Evolutionary conservation across 2,113 vertebrate species (phyloP).

Genomic region (Campylomormyrus numenius): DNA sequence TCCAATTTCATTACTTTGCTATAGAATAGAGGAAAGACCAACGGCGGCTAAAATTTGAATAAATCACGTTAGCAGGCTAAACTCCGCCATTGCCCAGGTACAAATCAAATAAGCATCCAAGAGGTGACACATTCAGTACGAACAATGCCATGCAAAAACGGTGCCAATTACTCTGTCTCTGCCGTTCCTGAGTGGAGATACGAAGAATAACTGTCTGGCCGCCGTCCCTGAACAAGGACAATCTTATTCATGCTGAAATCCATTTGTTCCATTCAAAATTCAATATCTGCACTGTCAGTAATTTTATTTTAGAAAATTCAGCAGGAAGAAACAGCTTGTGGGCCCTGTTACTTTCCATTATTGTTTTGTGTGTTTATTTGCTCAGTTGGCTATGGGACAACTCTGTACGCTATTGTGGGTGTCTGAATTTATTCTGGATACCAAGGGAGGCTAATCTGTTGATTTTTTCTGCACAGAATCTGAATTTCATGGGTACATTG

Average conservation of each 20-base stretch:
- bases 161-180: slow-evolving; percentile 12
- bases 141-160: slow-evolving; percentile 5
- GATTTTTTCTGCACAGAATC: neutral
- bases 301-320: slow-evolving; percentile 16
- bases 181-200: slow-evolving; percentile 11
- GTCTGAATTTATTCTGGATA: slow-evolving; percentile 28
- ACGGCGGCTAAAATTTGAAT: neutral
- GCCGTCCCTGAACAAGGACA: slow-evolving; percentile 27
- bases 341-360: slow-evolving; percentile 22
- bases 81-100: neutral
- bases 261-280: slow-evolving; percentile 42
- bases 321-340: slow-evolving; percentile 18
- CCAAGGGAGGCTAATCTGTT: neutral
- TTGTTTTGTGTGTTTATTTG: slow-evolving; percentile 22
- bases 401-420: slow-evolving; percentile 17
- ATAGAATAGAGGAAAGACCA: neutral
- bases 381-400: slow-evolving; percentile 23
- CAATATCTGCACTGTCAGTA: slow-evolving; percentile 35
- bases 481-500: neutral
- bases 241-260: slow-evolving; percentile 40
- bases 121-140: slow-evolving; percentile 15
- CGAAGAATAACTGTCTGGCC: slow-evolving; percentile 26
- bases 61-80: slow-evolving; percentile 1
- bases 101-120: neutral
- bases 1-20: neutral